Conservation (phyloP, 2,113 vertebrate species). For the Catharus minimus region DNA sequence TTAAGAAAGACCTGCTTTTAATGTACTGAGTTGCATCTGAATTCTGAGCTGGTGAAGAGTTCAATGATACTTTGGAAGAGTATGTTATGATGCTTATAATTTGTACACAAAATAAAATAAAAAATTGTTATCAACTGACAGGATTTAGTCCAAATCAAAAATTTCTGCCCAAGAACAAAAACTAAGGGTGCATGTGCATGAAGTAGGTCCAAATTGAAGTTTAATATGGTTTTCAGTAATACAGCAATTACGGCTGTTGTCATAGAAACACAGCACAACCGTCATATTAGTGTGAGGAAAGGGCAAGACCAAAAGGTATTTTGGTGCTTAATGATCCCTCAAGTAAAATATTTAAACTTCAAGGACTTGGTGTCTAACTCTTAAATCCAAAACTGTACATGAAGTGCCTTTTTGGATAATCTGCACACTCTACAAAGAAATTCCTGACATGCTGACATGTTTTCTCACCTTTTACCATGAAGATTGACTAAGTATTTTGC, state of each 20-base stretch:
- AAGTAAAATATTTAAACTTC: neutral
- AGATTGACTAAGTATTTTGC: neutral
- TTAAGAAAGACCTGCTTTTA: neutral
- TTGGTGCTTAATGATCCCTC: neutral
- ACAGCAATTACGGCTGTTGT: neutral
- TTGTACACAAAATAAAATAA: neutral
- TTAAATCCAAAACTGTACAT: neutral
- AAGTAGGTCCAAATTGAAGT: neutral
- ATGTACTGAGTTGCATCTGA: rapidly evolving
- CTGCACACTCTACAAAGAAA: neutral
- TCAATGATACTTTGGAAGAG: neutral
- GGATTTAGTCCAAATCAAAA: neutral
- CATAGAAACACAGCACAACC: neutral
- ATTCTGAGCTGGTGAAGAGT: neutral
- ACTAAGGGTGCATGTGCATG: neutral
- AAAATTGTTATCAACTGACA: neutral
- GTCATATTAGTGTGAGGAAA: neutral
- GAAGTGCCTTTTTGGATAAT: neutral
- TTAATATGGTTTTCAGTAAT: neutral
- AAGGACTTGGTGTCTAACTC: neutral
- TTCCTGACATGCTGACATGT: neutral
- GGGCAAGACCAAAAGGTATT: neutral
- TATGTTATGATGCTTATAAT: neutral
- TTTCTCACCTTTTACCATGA: neutral
- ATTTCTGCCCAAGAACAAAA: neutral